These are phyloP conservation scores for Philhelius pedissequus DNA, from an alignment of 2,888 invertebrate species.

Conservation along the genomic window DNA sequence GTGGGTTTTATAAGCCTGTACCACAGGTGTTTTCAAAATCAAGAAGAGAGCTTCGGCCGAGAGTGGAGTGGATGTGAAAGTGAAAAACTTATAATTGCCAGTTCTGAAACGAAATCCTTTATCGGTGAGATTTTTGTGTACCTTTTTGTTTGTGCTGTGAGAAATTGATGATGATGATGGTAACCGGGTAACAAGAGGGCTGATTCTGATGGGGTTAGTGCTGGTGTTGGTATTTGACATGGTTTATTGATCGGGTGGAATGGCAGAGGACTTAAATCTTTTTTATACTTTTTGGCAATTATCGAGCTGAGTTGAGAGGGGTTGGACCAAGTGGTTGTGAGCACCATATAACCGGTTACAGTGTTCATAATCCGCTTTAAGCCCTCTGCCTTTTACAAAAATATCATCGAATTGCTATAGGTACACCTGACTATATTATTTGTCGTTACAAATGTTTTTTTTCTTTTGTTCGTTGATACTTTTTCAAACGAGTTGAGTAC, in stretches of 20 bases:
- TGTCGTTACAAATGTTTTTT: conserved; percentile 11
- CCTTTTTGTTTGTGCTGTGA: conserved; percentile 17
- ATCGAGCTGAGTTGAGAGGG: conserved; percentile 10
- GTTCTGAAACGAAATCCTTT: conserved; percentile 43
- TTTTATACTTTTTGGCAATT: conserved; percentile 51
- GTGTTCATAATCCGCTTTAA: conserved; percentile 55
- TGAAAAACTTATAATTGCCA: conserved; percentile 62
- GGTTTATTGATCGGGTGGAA: conserved; percentile 42
- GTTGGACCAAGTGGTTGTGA: conserved; percentile 3
- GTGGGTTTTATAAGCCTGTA: conserved; percentile 2
- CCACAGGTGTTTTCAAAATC: conserved; percentile 65
- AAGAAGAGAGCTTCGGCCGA: conserved; percentile 44
- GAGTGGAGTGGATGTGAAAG: conserved; percentile 58
- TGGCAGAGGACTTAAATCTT: neutral
- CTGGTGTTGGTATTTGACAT: conserved; percentile 20
- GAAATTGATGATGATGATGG: neutral
- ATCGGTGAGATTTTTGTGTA: conserved; percentile 38
- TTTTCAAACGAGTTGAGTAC: neutral
- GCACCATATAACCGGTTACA: conserved; percentile 33
- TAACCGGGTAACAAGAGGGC: conserved; percentile 23
- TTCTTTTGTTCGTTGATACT: neutral
- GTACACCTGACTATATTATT: conserved; percentile 1
- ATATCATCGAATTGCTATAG: conserved; percentile 33
- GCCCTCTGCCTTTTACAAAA: conserved; percentile 46
- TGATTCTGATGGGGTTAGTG: conserved; percentile 7